Evolutionary conservation across 2,797 vertebrate species (phyloP).

Genomic region (Carduelis carduelis): DNA sequence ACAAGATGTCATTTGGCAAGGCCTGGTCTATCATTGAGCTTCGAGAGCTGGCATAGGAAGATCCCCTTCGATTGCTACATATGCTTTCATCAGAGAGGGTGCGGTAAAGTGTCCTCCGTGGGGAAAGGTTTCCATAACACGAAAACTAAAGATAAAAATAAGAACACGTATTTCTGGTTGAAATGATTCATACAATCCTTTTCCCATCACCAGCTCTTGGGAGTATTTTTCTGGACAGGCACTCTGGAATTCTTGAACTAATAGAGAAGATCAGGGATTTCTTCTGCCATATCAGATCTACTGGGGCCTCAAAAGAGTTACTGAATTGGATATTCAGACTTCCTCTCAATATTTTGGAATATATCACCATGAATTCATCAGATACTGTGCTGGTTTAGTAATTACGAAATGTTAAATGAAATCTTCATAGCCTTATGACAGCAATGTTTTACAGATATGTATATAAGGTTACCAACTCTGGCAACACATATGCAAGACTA

Average conservation of each 20-base stretch:
- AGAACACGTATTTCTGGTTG: neutral
- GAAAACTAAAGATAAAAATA: slow-evolving; percentile 77
- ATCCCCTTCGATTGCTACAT: slow-evolving; percentile 88
- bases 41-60: slow-evolving; percentile 88
- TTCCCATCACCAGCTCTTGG: neutral
- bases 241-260: neutral
- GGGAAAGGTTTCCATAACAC: slow-evolving; percentile 82
- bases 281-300: neutral
- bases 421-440: neutral
- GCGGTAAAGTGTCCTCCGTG: slow-evolving; percentile 86
- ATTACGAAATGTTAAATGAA: slow-evolving; percentile 45
- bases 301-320: neutral
- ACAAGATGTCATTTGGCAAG: slow-evolving; percentile 92
- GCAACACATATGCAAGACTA: neutral
- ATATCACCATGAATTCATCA: slow-evolving; percentile 1
- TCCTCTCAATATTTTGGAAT: slow-evolving; percentile 29
- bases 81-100: slow-evolving; percentile 95
- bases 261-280: neutral
- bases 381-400: slow-evolving; percentile 7
- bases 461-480: neutral
- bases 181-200: neutral
- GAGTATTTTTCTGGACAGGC: neutral
- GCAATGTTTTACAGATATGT: neutral
- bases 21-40: slow-evolving; percentile 92
- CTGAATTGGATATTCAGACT: neutral